Percentiles rank a stretch among this genome's conserved stretches.
These are phyloP conservation scores for Cremastobaeus sp. DNA, from an alignment of 2,888 invertebrate genomes.

Conservation along the genomic window DNA sequence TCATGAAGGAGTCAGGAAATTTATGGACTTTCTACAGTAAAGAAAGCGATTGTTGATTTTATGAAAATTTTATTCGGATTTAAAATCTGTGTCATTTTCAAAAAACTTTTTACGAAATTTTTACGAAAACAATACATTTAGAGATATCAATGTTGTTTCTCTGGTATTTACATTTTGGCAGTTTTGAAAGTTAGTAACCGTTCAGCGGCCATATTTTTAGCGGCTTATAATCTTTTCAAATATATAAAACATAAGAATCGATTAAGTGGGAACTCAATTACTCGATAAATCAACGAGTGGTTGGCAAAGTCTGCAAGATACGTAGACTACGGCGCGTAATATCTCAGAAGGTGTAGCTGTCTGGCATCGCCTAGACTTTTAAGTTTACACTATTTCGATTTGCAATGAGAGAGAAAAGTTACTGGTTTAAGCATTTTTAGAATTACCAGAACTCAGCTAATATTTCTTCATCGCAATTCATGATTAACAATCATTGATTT, in stretches of 20 bases:
- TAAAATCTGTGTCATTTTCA: too few species aligned
- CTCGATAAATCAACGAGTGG: constrained; percentile 65
- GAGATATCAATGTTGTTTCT: background rate
- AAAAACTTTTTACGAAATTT: too few species aligned
- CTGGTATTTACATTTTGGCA: constrained; percentile 8
- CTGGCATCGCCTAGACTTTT: constrained; percentile 63
- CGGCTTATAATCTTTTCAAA: constrained; percentile 46
- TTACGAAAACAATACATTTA: too few species aligned
- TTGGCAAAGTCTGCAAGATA: constrained; percentile 63
- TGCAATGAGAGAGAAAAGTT: constrained; percentile 42
- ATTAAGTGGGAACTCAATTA: constrained; percentile 62
- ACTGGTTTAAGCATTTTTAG: constrained; percentile 14
- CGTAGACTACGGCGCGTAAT: constrained; percentile 57
- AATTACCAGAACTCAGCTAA: background rate
- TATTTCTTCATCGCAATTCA: too few species aligned
- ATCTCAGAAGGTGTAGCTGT: constrained; percentile 64
- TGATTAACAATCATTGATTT: background rate
- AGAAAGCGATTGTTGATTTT: too few species aligned
- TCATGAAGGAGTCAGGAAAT: too few species aligned
- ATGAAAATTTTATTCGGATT: too few species aligned
- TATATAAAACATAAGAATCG: constrained; percentile 51
- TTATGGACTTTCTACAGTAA: too few species aligned
- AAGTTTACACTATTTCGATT: constrained; percentile 61
- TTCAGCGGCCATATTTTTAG: constrained; percentile 35
- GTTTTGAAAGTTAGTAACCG: constrained; percentile 20